phyloP scores from a whole-genome alignment of 35 echinoderm and acorn worm species.

The Apostichopus parvimensis region DNA sequence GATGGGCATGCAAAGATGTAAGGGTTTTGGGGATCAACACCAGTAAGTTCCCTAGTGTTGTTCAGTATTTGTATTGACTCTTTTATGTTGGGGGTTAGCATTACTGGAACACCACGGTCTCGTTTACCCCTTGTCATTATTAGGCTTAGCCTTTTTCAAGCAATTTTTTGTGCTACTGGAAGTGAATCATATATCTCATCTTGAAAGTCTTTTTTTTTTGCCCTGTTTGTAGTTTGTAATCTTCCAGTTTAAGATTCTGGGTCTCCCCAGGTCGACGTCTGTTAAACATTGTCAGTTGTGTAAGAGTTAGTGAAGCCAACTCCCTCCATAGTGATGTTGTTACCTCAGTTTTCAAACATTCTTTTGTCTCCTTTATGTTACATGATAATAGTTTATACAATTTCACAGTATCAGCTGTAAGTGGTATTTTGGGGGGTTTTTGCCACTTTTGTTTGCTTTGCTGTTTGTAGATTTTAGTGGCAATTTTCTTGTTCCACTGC shows the following conservation, averaged over 20 bases:
- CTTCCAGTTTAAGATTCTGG: neutral
- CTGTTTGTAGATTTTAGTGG: slow-evolving; percentile 2
- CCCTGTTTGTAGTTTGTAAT: neutral
- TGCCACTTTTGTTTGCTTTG: neutral
- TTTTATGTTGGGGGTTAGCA: neutral
- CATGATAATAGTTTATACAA: slow-evolving; percentile 13
- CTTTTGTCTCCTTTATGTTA: slow-evolving; percentile 23
- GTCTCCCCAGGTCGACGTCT: neutral
- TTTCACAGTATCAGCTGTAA: slow-evolving; percentile 48
- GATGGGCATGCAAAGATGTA: slow-evolving; percentile 11
- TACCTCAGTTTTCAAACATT: slow-evolving; percentile 6
- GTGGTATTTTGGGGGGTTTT: slow-evolving; percentile 45
- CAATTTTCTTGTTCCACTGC: neutral
- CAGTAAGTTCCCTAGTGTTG: slow-evolving; percentile 3
- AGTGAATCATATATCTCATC: slow-evolving; percentile 40
- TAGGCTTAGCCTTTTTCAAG: neutral
- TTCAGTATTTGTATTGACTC: neutral
- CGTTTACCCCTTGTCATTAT: slow-evolving; percentile 22
- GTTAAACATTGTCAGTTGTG: slow-evolving; percentile 26
- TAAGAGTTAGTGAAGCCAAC: no score
- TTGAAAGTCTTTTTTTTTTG: neutral
- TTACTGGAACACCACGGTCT: neutral
- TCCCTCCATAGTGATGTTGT: neutral
- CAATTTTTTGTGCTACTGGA: neutral
- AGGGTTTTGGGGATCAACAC: neutral